Evolutionary conservation across 2,113 vertebrate species (phyloP), one percentile per base, ranked within the genome.

Genomic region (Lagopus leucura): DNA sequence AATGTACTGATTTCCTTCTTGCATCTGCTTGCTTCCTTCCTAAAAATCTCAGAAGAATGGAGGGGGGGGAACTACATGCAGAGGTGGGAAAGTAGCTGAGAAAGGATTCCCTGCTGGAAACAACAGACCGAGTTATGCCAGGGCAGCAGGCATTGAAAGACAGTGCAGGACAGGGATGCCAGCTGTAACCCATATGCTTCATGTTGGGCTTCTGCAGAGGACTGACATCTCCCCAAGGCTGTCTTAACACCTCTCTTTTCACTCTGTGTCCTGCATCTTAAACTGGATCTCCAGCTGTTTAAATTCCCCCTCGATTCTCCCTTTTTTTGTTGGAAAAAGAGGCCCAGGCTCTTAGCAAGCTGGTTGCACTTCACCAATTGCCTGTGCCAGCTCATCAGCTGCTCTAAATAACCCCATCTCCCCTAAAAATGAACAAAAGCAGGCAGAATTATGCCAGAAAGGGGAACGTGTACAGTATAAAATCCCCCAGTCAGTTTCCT

Each of bases 11-110:
- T 90, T 92, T 50, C 42, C 57, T 60, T 36, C 73, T 65, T 2
- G 7, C 42, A 40, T 57, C 77, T 81, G 17, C 43, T 72, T 38
- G 34, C 80, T 71, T 81, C 13, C 21, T 65, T 50, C 42, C 70
- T 54, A n/a, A n/a, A 72, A 90, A 32, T n/a, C 45, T 20, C 36
- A 19, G 64, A 70, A 57, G 25, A 36, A 40, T 0, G 30, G 47
- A 47, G 20, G 47, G 21, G 8, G 0, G 7, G 34, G 21, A 13
- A 36, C 30, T 27, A 67, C 27, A 7, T 15, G 10, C 1, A 48
- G 71, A 82, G 40, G 74, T 89, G 82, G 61, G 89, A 63, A 91
- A 73, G 78, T 50, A 82, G 71, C 74, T 76, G 63, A 48, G 57
- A 58, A n/a, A 87, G 32, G 74, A 73, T 61, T 76, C 40, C 74